Evolutionary conservation across 2,113 vertebrate genomes (phyloP).

Genomic region (Cheirogaleus medius): DNA sequence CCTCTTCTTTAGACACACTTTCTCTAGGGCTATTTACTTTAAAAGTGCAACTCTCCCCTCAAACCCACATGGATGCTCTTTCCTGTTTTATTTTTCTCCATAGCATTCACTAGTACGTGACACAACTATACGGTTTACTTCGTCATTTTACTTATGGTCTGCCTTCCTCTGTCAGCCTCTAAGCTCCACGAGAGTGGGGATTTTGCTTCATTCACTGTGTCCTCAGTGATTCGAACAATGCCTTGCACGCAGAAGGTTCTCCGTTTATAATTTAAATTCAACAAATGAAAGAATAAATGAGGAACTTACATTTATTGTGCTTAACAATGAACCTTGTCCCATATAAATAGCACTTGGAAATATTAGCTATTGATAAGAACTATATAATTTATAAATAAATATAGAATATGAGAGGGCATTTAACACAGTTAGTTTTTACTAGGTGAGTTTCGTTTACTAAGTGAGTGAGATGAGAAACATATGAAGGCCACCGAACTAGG

Average conservation of each 20-base stretch:
- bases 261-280: neutral
- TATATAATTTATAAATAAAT: neutral
- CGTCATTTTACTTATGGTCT: neutral
- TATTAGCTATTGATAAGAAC: neutral
- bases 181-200: neutral
- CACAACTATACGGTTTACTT: neutral
- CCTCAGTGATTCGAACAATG: neutral
- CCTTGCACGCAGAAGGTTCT: neutral
- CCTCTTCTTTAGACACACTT: neutral
- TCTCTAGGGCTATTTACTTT: neutral
- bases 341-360: neutral
- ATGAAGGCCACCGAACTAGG: neutral
- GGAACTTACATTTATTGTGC: neutral
- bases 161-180: neutral
- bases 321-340: neutral
- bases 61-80: neutral
- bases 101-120: neutral
- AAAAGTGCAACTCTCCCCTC: neutral
- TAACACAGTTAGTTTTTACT: neutral
- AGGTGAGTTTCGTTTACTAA: no score
- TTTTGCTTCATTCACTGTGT: neutral
- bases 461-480: neutral
- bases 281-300: neutral
- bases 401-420: neutral
- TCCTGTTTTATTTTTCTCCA: slow-evolving; percentile 35